These are phyloP conservation scores for Diuraphis noxia DNA, from an alignment of 1,140 invertebrate genomes.

Conservation along the genomic window DNA sequence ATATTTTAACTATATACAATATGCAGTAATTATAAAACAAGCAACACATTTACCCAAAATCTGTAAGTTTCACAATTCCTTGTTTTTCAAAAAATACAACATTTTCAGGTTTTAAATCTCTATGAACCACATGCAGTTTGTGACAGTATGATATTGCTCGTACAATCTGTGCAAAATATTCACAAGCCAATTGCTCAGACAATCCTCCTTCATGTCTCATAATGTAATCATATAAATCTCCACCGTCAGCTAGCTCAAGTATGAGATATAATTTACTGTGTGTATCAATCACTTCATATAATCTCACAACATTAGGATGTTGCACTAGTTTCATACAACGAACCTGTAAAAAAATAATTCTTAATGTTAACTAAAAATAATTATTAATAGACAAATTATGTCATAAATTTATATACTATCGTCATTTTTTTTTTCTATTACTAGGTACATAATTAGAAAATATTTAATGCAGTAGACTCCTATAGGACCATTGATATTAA, in stretches of 20 bases:
- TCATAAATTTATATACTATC: not conserved
- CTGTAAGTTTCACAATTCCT: slow-evolving; percentile 96
- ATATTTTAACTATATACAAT: not conserved
- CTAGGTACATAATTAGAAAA: not conserved
- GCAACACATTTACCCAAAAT: slow-evolving; percentile 76
- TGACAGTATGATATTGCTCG: slow-evolving; percentile 98
- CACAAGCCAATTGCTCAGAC: slow-evolving; percentile 75
- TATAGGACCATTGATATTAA: not conserved
- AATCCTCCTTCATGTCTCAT: slow-evolving; percentile 85
- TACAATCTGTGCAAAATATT: slow-evolving; percentile 95
- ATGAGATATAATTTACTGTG: slow-evolving; percentile 94
- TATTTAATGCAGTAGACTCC: no score
- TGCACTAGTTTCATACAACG: slow-evolving; percentile 99
- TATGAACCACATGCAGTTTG: slow-evolving; percentile 87
- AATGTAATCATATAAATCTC: slow-evolving; percentile 99
- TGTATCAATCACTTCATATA: slow-evolving; percentile 99
- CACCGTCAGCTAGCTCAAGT: slow-evolving; percentile 96
- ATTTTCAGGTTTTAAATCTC: slow-evolving; percentile 98
- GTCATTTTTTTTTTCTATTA: not conserved
- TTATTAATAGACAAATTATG: not conserved
- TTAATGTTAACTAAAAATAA: not conserved
- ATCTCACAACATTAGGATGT: slow-evolving; percentile 95
- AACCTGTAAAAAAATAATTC: slow-evolving; percentile 65
- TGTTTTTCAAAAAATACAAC: slow-evolving; percentile 98
- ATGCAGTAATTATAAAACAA: not conserved